phyloP scores from a whole-genome alignment of 2,797 vertebrate species.

The Thunnus albacares region DNA sequence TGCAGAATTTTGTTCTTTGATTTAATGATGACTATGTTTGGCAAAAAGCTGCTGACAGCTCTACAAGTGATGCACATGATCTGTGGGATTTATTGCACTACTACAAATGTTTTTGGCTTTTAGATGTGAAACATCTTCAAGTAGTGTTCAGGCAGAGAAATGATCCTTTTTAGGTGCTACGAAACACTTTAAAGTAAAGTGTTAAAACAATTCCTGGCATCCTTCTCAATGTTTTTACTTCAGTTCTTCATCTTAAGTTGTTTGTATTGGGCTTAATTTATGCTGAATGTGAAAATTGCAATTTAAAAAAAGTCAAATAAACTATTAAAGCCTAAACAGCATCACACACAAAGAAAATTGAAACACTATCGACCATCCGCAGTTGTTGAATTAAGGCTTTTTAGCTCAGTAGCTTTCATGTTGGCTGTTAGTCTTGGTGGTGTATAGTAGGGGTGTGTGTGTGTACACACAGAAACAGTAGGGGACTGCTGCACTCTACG shows the following conservation, averaged over 20 bases:
- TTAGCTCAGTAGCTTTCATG: conserved; percentile 73
- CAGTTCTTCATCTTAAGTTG: not conserved
- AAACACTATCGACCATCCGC: conserved; percentile 34
- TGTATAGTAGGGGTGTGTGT: conserved; percentile 76
- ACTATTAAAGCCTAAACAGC: conserved; percentile 28
- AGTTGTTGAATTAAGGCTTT: conserved; percentile 64
- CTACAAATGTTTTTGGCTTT: not conserved
- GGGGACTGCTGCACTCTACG: conserved; percentile 77
- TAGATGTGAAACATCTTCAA: conserved; percentile 10
- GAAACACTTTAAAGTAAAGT: not conserved
- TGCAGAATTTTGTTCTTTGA: not conserved
- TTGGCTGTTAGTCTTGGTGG: conserved; percentile 71
- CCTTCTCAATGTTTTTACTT: not conserved
- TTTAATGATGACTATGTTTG: not conserved
- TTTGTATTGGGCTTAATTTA: conserved; percentile 4
- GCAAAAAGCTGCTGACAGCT: not conserved
- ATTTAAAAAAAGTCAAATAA: not conserved
- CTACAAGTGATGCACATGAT: conserved; percentile 2
- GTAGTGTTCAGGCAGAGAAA: not conserved
- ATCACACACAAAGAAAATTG: conserved; percentile 7
- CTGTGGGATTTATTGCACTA: not conserved
- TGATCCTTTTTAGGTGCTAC: not conserved
- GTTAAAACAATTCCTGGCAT: not conserved
- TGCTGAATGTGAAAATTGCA: not conserved
- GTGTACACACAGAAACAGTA: conserved; percentile 80